Conservation (phyloP, 2,797 vertebrate genomes). For the Linurgus olivaceus region DNA sequence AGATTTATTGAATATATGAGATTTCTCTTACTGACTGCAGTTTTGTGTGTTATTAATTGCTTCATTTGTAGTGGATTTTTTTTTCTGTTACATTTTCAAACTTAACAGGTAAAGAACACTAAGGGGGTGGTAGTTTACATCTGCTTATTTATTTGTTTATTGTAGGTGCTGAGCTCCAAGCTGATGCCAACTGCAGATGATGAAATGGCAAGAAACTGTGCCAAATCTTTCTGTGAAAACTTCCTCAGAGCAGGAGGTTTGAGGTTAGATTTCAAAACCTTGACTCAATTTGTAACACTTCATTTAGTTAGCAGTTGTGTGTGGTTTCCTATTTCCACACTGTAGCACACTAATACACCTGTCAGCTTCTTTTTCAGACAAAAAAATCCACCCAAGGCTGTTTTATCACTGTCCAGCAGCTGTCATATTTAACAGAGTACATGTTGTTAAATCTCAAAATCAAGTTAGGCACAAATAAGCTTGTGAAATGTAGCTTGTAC, state of each 20-base stretch:
- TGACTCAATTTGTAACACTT: background rate
- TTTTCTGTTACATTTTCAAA: background rate
- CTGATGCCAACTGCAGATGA: constrained; percentile 98
- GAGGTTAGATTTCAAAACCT: constrained; percentile 80
- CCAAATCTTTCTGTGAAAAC: constrained; percentile 98
- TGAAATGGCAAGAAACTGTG: constrained; percentile 98
- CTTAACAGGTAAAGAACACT: background rate
- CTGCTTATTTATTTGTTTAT: background rate
- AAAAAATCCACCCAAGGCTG: background rate
- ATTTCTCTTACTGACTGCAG: background rate
- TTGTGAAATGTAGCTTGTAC: background rate
- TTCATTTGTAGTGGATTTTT: background rate
- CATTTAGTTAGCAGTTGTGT: background rate
- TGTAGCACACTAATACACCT: background rate
- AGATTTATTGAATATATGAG: background rate
- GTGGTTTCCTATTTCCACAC: background rate
- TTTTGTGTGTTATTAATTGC: background rate
- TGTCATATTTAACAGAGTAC: background rate
- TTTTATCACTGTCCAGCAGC: background rate
- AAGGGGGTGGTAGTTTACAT: background rate
- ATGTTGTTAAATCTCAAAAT: background rate
- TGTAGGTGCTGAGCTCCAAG: constrained; percentile 96
- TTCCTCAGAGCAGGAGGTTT: constrained; percentile 97
- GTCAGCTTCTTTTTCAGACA: background rate
- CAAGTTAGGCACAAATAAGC: background rate